Percentiles rank a stretch among this genome's conserved stretches.
Conservation (phyloP, 92 coral and sea anemone genomes). For the Pocillopora meandrina region DNA sequence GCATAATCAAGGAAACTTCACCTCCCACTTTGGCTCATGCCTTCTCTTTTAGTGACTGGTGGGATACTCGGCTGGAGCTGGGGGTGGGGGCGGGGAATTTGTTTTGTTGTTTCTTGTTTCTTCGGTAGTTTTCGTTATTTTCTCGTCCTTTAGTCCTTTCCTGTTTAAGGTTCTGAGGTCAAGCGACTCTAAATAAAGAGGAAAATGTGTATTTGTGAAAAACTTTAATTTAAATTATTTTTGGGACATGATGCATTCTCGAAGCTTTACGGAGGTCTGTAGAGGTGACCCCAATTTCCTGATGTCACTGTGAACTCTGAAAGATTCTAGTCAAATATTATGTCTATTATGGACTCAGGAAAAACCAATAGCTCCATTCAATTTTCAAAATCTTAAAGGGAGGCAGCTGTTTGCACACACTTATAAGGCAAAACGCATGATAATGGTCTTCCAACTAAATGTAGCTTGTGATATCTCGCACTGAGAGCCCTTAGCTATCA, state of each 20-base stretch:
- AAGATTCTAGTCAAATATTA: too few relatives aligned
- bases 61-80: conserved; percentile 7
- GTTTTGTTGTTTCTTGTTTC: background rate
- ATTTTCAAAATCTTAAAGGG: too few relatives aligned
- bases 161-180: conserved; percentile 20
- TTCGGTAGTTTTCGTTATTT: background rate
- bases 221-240: conserved; percentile 2
- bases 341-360: too few relatives aligned
- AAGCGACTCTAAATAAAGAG: conserved; percentile 2
- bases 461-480: conserved; percentile 12
- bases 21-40: conserved; percentile 43
- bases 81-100: too few relatives aligned
- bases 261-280: background rate
- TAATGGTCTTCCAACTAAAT: background rate
- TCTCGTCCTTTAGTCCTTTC: conserved; percentile 2
- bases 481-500: background rate
- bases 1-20: background rate
- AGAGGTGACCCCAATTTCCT: conserved; percentile 9
- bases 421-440: conserved; percentile 15
- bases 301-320: background rate
- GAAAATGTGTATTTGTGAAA: conserved; percentile 1
- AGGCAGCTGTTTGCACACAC: conserved; percentile 6
- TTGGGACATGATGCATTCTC: too few relatives aligned
- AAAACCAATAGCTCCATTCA: too few relatives aligned
- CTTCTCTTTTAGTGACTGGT: conserved; percentile 31